Evolutionary conservation across 2,797 vertebrate genomes (phyloP).

Genomic region (Spinibarbus caldwelli): DNA sequence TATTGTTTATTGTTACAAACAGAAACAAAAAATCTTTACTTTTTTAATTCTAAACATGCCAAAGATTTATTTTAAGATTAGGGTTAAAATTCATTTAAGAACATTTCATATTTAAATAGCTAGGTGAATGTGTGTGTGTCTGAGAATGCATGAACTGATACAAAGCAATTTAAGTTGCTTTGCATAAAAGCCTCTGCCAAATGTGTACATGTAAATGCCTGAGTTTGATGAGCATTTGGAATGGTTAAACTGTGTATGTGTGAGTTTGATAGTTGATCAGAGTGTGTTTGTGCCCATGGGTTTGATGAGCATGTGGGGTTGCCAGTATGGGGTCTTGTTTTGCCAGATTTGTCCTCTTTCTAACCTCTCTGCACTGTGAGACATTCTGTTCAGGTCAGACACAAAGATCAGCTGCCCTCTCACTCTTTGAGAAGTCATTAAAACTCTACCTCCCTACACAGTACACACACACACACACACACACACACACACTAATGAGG

Average conservation of each 20-base stretch:
- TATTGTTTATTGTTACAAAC: not conserved
- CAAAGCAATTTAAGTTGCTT: not conserved
- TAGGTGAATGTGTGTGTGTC: not conserved
- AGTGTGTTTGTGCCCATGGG: not conserved
- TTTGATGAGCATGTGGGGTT: conserved; percentile 29
- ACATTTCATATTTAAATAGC: too few species aligned
- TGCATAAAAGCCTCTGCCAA: not conserved
- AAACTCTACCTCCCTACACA: not conserved
- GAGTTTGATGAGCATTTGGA: not conserved
- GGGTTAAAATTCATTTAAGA: not conserved
- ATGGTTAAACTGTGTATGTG: not conserved
- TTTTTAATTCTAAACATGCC: not conserved
- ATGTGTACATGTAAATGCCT: not conserved
- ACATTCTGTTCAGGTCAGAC: conserved; percentile 23
- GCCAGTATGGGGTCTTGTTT: conserved; percentile 31
- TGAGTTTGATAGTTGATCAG: not conserved
- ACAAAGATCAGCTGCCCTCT: conserved; percentile 8
- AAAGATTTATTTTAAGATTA: not conserved
- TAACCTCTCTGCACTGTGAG: conserved; percentile 25
- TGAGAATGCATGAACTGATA: not conserved
- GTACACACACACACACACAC: not conserved
- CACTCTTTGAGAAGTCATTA: conserved; percentile 24
- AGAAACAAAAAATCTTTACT: not conserved
- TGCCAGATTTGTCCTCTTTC: conserved; percentile 22
- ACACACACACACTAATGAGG: not conserved